phyloP scores from a whole-genome alignment of 2,797 vertebrate genomes.

The Gastrophryne carolinensis region DNA sequence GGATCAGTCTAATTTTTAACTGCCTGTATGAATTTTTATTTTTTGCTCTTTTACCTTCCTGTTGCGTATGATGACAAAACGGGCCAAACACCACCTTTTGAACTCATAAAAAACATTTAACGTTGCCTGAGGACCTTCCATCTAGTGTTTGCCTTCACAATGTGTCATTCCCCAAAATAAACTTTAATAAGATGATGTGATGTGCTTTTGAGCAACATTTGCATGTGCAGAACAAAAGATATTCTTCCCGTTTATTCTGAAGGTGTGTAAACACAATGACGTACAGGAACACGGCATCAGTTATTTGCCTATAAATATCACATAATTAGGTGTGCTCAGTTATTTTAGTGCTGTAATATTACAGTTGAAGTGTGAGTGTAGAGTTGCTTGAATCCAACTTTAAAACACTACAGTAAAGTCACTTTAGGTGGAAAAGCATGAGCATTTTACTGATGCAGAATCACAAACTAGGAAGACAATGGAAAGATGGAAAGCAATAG shows the following conservation, averaged over 20 bases:
- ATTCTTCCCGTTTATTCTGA: not conserved
- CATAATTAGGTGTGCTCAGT: not conserved
- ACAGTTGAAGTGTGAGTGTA: not conserved
- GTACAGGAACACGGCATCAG: not conserved
- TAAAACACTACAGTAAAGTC: too few relatives aligned
- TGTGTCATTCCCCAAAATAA: constrained; percentile 9
- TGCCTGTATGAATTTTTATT: too few relatives aligned
- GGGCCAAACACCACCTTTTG: not conserved
- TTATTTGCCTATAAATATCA: not conserved
- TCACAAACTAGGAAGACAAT: not conserved
- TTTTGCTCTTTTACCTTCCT: too few relatives aligned
- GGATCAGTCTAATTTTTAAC: too few relatives aligned
- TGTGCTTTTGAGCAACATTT: not conserved
- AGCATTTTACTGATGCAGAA: not conserved
- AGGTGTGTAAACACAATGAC: not conserved
- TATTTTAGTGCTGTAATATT: not conserved
- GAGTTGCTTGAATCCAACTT: too few relatives aligned
- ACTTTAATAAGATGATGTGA: not conserved
- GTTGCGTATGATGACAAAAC: too few relatives aligned
- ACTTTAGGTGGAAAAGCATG: too few relatives aligned
- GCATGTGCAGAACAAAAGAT: not conserved
- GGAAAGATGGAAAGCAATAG: not conserved
- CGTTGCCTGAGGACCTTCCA: not conserved
- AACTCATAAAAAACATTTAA: not conserved
- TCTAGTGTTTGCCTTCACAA: not conserved